Evolutionary conservation across 2,113 vertebrate species (phyloP).

Genomic region (Hemicordylus capensis): DNA sequence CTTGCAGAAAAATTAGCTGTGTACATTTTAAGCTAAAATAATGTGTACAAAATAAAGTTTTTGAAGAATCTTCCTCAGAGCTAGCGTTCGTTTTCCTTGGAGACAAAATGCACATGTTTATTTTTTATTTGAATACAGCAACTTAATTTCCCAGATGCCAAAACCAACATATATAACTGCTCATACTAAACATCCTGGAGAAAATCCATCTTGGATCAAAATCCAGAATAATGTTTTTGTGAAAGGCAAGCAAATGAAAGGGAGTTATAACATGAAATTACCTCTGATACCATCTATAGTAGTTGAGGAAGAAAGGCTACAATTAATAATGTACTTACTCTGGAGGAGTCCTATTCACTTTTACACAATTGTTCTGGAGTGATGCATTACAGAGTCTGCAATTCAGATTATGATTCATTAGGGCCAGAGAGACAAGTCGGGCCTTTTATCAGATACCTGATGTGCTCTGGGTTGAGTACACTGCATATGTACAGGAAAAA

Average conservation of each 20-base stretch:
- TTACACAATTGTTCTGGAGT: background rate
- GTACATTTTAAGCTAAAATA: constrained; percentile 14
- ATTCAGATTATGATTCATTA: background rate
- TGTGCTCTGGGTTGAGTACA: too few relatives aligned
- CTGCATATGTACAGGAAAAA: background rate
- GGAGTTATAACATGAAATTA: constrained; percentile 47
- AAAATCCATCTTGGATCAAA: constrained; percentile 46
- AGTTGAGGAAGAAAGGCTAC: background rate
- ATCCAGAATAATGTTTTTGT: constrained; percentile 58
- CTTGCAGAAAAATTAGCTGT: background rate
- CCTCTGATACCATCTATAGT: constrained; percentile 25
- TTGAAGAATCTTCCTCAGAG: background rate
- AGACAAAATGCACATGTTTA: background rate
- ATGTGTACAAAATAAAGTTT: background rate
- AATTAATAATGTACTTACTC: background rate
- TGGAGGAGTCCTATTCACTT: background rate
- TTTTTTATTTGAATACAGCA: constrained; percentile 19
- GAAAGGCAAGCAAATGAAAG: constrained; percentile 58
- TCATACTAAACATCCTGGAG: constrained; percentile 46
- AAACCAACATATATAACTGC: constrained; percentile 15
- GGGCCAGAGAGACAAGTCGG: background rate
- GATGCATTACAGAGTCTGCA: background rate
- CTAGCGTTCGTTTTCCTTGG: background rate
- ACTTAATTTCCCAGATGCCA: constrained; percentile 30
- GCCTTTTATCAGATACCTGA: background rate